Evolutionary conservation across 2,888 invertebrate species (phyloP).

Genomic region (Xestobium rufovillosum): DNA sequence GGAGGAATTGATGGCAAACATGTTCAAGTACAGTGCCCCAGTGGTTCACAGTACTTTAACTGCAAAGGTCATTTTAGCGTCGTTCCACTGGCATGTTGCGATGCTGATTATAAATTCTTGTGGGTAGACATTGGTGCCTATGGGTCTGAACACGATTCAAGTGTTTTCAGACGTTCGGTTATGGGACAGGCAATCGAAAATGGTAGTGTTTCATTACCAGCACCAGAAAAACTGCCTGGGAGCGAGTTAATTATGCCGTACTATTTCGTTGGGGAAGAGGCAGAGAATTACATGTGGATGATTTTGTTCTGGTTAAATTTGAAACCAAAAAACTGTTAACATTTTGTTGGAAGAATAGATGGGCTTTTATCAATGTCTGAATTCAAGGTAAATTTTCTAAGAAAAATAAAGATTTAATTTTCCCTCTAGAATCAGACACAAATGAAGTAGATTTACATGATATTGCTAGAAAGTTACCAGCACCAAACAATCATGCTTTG

Average conservation of each 20-base stretch:
- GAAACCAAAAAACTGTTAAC: too few relatives aligned
- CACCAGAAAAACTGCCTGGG: conserved; percentile 9
- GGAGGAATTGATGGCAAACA: conserved; percentile 23
- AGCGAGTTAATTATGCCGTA: conserved; percentile 4
- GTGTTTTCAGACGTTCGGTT: conserved; percentile 12
- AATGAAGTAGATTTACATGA: too few relatives aligned
- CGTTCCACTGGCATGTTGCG: conserved; percentile 16
- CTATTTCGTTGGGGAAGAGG: conserved; percentile 25
- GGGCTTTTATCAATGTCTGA: too few relatives aligned
- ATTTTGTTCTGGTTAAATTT: too few relatives aligned
- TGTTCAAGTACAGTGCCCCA: conserved; percentile 22
- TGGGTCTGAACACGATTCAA: conserved; percentile 15
- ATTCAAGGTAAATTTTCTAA: too few relatives aligned
- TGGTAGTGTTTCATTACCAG: too few relatives aligned
- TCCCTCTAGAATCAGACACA: too few relatives aligned
- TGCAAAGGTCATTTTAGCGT: conserved; percentile 20
- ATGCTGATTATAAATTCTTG: conserved; percentile 15
- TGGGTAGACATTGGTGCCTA: conserved; percentile 18
- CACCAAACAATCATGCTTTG: too few relatives aligned
- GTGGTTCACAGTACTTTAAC: conserved; percentile 21
- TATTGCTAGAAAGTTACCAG: too few relatives aligned
- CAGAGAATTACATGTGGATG: too few relatives aligned
- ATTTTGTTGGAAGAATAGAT: too few relatives aligned
- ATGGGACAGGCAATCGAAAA: conserved; percentile 21
- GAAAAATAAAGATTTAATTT: too few relatives aligned